Evolutionary conservation across 2,113 vertebrate species (phyloP).

Genomic region (Tauraco erythrolophus): DNA sequence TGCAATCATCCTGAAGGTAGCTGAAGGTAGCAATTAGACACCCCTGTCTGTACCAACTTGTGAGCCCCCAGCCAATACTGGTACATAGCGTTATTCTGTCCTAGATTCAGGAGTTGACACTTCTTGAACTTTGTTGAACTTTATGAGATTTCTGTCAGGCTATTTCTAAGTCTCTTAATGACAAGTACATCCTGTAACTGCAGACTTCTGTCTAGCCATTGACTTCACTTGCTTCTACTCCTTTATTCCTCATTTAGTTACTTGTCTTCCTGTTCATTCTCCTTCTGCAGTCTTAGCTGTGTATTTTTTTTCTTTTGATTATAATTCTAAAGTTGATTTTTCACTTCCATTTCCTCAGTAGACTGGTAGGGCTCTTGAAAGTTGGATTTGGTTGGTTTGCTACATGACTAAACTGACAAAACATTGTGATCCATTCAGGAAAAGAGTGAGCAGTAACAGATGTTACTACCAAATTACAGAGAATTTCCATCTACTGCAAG

Average conservation of each 20-base stretch:
- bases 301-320: not conserved
- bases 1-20: not conserved
- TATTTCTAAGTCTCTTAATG: not conserved
- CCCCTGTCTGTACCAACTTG: not conserved
- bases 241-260: not conserved
- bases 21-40: not conserved
- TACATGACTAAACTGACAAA: not conserved
- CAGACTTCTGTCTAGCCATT: not conserved
- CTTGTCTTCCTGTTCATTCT: not conserved
- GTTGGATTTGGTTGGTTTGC: not conserved
- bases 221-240: not conserved
- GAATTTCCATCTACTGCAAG: not conserved
- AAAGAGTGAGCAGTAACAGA: not conserved
- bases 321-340: not conserved
- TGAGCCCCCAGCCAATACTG: not conserved
- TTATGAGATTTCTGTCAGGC: not conserved
- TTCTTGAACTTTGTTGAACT: not conserved
- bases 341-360: not conserved
- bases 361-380: not conserved
- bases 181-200: not conserved
- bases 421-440: not conserved
- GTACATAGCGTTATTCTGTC: not conserved
- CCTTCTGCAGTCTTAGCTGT: not conserved
- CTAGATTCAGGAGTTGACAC: not conserved
- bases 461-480: not conserved